These are phyloP conservation scores for Lordiphosa mommai DNA, from an alignment of 1,140 invertebrate species.

Conservation along the genomic window DNA sequence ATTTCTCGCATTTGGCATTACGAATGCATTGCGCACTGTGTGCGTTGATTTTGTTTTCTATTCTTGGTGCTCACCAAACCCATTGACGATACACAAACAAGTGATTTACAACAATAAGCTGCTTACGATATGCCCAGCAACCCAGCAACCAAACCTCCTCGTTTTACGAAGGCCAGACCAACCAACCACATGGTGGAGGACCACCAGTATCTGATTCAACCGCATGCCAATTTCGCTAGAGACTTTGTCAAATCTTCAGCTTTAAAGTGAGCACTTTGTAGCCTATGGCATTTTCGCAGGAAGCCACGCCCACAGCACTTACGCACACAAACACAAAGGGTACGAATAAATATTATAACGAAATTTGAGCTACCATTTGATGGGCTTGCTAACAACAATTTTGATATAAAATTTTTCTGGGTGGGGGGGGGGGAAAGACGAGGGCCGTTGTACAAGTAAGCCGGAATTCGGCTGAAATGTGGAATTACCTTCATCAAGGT, in stretches of 20 bases:
- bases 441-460: slow-evolving; percentile 1
- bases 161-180: background rate
- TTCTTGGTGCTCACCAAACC: slow-evolving; percentile 1
- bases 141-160: background rate
- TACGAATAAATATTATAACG: slow-evolving; percentile 53
- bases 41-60: background rate
- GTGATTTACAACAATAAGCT: slow-evolving; percentile 9
- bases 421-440: background rate
- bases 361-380: slow-evolving; percentile 40
- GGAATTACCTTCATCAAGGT: too few species aligned
- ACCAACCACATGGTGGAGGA: background rate
- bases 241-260: slow-evolving; percentile 6
- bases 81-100: slow-evolving; percentile 21
- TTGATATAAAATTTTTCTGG: slow-evolving; percentile 7
- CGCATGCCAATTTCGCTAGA: background rate
- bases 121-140: slow-evolving; percentile 1
- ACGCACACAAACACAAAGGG: background rate
- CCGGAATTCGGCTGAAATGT: too few species aligned
- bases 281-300: background rate
- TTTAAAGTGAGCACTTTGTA: slow-evolving; percentile 7
- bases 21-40: background rate
- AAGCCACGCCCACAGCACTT: background rate
- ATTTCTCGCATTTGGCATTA: background rate
- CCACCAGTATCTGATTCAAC: background rate
- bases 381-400: slow-evolving; percentile 24